Conservation (phyloP, 2,888 invertebrate genomes). For the Atrina japonica region DNA sequence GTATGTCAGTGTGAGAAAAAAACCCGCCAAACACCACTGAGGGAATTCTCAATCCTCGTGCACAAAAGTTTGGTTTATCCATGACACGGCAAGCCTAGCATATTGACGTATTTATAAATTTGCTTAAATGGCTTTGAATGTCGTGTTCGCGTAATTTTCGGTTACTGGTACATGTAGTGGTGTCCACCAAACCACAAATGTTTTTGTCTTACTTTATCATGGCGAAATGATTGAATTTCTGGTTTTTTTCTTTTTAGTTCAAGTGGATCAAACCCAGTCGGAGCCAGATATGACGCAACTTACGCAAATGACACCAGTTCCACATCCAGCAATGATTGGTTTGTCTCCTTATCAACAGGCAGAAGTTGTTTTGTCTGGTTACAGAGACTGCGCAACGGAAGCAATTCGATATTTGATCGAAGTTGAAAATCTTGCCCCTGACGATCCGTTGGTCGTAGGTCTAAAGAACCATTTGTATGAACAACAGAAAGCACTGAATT, state of each 20-base stretch:
- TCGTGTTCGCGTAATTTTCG: no score
- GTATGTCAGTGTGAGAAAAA: no score
- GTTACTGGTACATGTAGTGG: no score
- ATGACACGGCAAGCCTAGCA: no score
- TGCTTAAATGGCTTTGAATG: no score
- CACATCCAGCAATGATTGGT: slow-evolving; percentile 39
- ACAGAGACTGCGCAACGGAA: slow-evolving; percentile 68
- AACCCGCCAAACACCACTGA: no score
- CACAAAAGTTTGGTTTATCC: no score
- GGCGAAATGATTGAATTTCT: no score
- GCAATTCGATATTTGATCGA: slow-evolving; percentile 67
- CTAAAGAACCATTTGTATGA: slow-evolving; percentile 61
- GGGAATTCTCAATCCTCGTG: no score
- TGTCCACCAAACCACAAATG: no score
- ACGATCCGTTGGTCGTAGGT: slow-evolving; percentile 65
- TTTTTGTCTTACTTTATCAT: no score
- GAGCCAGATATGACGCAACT: background rate
- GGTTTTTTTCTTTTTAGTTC: background rate
- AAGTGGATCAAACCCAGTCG: background rate
- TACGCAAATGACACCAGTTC: background rate
- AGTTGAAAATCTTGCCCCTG: slow-evolving; percentile 59
- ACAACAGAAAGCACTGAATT: slow-evolving; percentile 39
- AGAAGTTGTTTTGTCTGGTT: slow-evolving; percentile 60
- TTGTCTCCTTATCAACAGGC: slow-evolving; percentile 25
- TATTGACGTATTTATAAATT: no score